Percentiles rank a stretch among this genome's conserved stretches.
Evolutionary conservation across 2,113 vertebrate species (phyloP).

Genomic region (Myxocyprinus asiaticus): DNA sequence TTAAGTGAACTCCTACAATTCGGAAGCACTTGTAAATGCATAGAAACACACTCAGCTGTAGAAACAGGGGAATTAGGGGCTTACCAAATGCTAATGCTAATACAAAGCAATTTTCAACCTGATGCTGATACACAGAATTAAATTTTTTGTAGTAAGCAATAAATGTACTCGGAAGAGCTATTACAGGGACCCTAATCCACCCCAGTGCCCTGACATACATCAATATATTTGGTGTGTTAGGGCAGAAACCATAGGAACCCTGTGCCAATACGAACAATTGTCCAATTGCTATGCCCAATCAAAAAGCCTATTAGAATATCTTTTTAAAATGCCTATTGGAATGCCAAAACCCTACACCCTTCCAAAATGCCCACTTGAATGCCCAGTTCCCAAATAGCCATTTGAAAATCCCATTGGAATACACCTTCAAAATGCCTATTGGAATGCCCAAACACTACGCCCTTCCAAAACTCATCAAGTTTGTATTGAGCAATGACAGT

Average conservation of each 20-base stretch:
- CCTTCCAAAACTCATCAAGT: too few relatives aligned
- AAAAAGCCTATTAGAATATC: background rate
- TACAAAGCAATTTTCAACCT: conserved; percentile 96
- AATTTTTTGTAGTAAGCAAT: conserved; percentile 83
- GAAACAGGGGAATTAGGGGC: conserved; percentile 99
- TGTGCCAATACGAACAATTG: too few relatives aligned
- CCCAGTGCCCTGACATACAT: conserved; percentile 65
- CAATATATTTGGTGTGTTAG: conserved; percentile 57
- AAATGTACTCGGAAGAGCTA: conserved; percentile 73
- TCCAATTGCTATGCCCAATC: too few relatives aligned
- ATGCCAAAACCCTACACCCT: too few relatives aligned
- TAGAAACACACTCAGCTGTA: conserved; percentile 98
- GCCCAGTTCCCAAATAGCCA: too few relatives aligned
- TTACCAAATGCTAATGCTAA: conserved; percentile 95
- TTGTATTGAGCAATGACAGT: too few relatives aligned
- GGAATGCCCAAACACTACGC: too few relatives aligned
- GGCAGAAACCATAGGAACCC: too few relatives aligned
- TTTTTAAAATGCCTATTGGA: background rate
- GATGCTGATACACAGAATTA: conserved; percentile 93
- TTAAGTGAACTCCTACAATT: conserved; percentile 97
- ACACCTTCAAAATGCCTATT: too few relatives aligned
- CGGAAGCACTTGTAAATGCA: conserved; percentile 98
- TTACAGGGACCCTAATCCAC: conserved; percentile 67
- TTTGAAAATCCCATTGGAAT: too few relatives aligned
- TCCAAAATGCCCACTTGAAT: too few relatives aligned